These are phyloP conservation scores for Halesus radiatus DNA, from an alignment of 1,140 invertebrate genomes.

Conservation along the genomic window DNA sequence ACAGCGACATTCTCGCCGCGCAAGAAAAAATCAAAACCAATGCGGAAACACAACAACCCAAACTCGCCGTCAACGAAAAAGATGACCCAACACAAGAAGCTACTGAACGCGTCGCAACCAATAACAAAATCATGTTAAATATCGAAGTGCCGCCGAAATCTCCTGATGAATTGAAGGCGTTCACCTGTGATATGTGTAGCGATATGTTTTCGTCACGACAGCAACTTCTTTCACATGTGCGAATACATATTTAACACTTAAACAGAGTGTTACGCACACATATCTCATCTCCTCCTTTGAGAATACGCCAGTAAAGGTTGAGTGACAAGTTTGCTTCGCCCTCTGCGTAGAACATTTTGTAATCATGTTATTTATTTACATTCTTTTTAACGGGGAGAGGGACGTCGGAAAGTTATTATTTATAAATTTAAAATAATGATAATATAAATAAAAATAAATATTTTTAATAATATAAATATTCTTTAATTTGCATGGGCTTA, in stretches of 20 bases:
- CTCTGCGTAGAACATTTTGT: too few species aligned
- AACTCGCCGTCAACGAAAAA: slow-evolving; percentile 34
- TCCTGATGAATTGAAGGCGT: slow-evolving; percentile 1
- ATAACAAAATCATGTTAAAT: neutral
- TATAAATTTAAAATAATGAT: too few species aligned
- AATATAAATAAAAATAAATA: too few species aligned
- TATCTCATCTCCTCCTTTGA: too few species aligned
- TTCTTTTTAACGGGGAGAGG: too few species aligned
- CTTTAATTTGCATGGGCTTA: too few species aligned
- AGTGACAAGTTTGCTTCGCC: too few species aligned
- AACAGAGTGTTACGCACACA: neutral
- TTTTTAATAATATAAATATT: too few species aligned
- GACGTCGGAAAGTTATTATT: too few species aligned
- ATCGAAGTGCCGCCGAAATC: neutral
- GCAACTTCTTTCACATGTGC: slow-evolving; percentile 27
- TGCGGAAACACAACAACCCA: neutral
- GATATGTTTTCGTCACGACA: slow-evolving; percentile 37
- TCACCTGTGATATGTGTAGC: slow-evolving; percentile 44
- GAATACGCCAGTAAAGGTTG: too few species aligned
- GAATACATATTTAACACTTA: slow-evolving; percentile 42
- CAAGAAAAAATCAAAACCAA: slow-evolving; percentile 61
- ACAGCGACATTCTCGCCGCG: slow-evolving; percentile 69
- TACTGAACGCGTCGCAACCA: neutral
- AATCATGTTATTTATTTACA: too few species aligned
- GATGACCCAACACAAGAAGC: slow-evolving; percentile 20